These are phyloP conservation scores for Ceyx melanurus DNA, from an alignment of 2,113 vertebrate species.

Conservation along the genomic window DNA sequence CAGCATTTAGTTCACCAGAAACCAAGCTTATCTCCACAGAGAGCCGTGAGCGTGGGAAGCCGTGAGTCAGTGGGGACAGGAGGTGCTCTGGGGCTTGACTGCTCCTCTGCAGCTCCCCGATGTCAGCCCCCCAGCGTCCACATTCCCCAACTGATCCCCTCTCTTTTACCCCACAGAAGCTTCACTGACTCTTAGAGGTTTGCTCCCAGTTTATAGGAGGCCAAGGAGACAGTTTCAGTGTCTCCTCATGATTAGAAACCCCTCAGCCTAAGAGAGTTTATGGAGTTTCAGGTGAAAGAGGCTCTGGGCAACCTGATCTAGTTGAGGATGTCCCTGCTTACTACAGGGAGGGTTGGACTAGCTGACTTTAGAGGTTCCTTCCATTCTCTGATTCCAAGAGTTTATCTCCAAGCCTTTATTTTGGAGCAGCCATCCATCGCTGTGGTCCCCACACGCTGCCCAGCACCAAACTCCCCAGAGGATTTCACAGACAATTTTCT, in stretches of 20 bases:
- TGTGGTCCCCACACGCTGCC: background rate
- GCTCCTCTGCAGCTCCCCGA: background rate
- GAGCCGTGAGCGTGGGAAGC: background rate
- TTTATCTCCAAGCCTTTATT: background rate
- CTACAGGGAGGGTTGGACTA: too few species aligned
- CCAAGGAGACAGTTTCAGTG: background rate
- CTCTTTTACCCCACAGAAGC: background rate
- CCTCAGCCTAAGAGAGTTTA: background rate
- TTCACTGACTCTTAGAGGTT: background rate
- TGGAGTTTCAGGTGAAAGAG: too few species aligned
- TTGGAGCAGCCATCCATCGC: background rate
- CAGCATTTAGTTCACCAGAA: background rate
- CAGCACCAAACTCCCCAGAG: background rate
- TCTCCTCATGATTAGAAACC: background rate
- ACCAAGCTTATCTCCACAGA: background rate
- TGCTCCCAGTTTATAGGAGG: background rate
- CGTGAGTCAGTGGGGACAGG: background rate
- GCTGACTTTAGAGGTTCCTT: too few species aligned
- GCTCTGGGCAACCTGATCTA: too few species aligned
- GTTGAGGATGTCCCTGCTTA: too few species aligned
- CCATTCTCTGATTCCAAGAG: too few species aligned
- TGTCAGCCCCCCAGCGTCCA: background rate
- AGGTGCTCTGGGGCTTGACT: background rate
- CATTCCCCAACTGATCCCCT: background rate
- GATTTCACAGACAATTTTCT: rapidly evolving